Base-by-base conservation (phyloP, 2,797 vertebrate genomes). In the Sternotherus odoratus region DNA sequence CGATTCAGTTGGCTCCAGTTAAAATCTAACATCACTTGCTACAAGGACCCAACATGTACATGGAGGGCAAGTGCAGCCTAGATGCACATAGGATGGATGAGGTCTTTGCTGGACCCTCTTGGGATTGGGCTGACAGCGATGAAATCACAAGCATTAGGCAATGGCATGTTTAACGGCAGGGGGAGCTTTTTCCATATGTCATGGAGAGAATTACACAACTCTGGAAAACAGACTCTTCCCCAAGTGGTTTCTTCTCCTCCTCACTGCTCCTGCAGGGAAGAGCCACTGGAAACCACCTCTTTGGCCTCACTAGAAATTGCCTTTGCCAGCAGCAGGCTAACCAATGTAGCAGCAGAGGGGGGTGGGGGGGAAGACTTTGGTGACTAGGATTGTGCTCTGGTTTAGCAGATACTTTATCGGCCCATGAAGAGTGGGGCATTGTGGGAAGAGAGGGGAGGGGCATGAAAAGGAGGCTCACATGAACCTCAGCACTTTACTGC, bases 1-100 rank as follows among this genome's bases (percentile, higher is more conserved):
- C 72, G 28, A 4, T 33, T 50, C 39, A n/a, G 43, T 23, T n/a
- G 30, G 19, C 1, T 0, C 11, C 33, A 0, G 2, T 6, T 0
- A 39, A 13, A n/a, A 36, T 16, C 39, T 46, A 4, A 9, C 48
- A 15, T 23, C 0, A 0, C 53, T 13, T n/a, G 2, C n/a, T 1
- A 0, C 28, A 15, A 28, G 21, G 53, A 13, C 1, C 0, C 39
- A 12, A 77, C 5, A 33, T 8, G 56, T 39, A 1, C 3, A 6
- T n/a, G 33, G 33, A 66, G 4, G 33, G 1, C 46, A 3, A 46
- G 50, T 3, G 16, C 36, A 0, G 0, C 5, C 10, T 7, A 87
- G 33, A 56, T 78, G 56, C 21, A 49, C 4, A 51, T 43, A 2
- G 2, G 54, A 56, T n/a, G 12, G 46, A 72, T 54, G 56, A 39